Conservation (phyloP, 2,888 invertebrate genomes). For the Eupsilia transversa region DNA sequence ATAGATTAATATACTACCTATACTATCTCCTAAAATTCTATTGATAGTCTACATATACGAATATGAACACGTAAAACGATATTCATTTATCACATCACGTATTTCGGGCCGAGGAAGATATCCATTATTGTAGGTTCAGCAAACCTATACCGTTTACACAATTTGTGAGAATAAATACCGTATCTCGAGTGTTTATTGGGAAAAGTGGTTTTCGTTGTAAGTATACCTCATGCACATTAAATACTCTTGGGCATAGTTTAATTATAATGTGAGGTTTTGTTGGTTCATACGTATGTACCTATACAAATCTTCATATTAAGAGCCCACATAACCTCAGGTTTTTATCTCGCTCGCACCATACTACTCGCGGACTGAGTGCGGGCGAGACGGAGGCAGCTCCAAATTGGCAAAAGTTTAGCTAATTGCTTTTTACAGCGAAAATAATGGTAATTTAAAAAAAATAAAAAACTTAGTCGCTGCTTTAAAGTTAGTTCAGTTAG, state of each 20-base stretch:
- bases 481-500: too few relatives aligned
- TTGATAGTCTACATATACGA: not conserved
- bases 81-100: slow-evolving; percentile 7
- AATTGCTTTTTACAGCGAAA: too few relatives aligned
- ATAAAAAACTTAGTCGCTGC: too few relatives aligned
- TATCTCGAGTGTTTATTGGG: slow-evolving; percentile 34
- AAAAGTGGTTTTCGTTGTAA: slow-evolving; percentile 15
- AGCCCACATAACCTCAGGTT: too few relatives aligned
- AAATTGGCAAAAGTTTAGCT: too few relatives aligned
- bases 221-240: not conserved
- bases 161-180: slow-evolving; percentile 15
- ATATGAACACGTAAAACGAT: not conserved
- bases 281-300: not conserved
- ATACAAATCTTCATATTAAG: too few relatives aligned
- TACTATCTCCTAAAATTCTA: not conserved
- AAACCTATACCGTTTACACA: slow-evolving; percentile 34
- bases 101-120: not conserved
- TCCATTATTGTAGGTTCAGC: slow-evolving; percentile 11
- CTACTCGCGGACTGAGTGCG: too few relatives aligned
- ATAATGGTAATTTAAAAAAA: too few relatives aligned
- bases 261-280: not conserved
- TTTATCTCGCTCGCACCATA: too few relatives aligned
- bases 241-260: slow-evolving; percentile 3
- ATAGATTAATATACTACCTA: not conserved
- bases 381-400: too few relatives aligned